A percentile compares a stretch with the other conserved stretches of the same genome.
These are phyloP conservation scores for Acanthiza pusilla DNA, from an alignment of 2,797 vertebrate genomes.

Conservation along the genomic window DNA sequence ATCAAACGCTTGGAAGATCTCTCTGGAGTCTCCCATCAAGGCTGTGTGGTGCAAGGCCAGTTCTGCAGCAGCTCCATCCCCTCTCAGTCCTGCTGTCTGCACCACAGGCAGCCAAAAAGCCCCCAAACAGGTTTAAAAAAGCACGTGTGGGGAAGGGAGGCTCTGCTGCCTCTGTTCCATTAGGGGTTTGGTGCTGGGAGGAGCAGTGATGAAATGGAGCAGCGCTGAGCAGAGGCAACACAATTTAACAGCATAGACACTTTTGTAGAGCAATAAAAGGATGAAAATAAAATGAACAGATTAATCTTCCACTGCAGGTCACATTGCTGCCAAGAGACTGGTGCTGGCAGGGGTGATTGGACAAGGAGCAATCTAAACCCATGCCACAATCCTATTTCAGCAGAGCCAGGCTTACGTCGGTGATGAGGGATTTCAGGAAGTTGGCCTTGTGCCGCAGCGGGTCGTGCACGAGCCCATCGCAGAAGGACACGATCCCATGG, in stretches of 20 bases:
- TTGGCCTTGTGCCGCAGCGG: conserved; percentile 96
- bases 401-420: conserved; percentile 78
- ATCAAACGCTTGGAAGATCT: neutral
- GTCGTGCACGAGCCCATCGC: conserved; percentile 95
- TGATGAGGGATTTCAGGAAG: conserved; percentile 92
- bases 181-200: neutral
- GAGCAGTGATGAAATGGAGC: neutral
- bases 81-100: neutral
- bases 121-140: neutral
- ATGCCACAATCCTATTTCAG: rapidly evolving
- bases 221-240: neutral
- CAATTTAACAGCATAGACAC: neutral
- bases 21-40: neutral
- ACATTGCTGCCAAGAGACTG: neutral
- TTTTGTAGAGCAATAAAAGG: neutral
- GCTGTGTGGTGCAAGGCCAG: neutral
- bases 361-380: neutral
- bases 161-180: neutral
- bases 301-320: conserved; percentile 27
- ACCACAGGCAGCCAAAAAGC: neutral
- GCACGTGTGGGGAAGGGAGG: rapidly evolving
- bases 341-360: neutral
- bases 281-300: conserved; percentile 27
- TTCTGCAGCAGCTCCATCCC: neutral
- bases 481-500: conserved; percentile 96